A percentile compares a stretch with the other conserved stretches of the same genome.
phyloP scores from a whole-genome alignment of 35 echinoderm and acorn worm genomes.

The Hemicentrotus pulcherrimus region DNA sequence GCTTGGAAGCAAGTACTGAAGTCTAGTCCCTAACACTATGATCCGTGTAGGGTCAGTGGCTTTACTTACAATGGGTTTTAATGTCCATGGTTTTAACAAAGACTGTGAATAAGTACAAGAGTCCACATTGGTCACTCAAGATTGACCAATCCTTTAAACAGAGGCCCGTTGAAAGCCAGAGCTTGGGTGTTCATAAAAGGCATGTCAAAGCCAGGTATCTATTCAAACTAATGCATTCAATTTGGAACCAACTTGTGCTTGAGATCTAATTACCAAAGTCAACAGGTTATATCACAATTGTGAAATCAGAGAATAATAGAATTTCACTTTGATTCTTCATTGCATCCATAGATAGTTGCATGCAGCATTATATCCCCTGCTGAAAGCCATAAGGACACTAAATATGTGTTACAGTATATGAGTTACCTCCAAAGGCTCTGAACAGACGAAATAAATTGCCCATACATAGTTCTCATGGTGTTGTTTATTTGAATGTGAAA shows the following conservation, averaged over 20 bases:
- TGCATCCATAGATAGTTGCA: too few species aligned
- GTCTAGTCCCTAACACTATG: background rate
- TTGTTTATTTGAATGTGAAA: too few species aligned
- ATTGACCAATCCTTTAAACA: background rate
- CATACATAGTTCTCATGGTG: background rate
- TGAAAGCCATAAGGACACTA: too few species aligned
- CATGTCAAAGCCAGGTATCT: background rate
- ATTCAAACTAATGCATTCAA: background rate
- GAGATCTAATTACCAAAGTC: background rate
- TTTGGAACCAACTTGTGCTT: background rate
- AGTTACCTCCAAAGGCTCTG: too few species aligned
- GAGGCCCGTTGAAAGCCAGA: background rate
- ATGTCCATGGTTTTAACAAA: background rate
- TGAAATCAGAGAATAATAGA: background rate
- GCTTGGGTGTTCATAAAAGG: background rate
- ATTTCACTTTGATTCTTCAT: background rate
- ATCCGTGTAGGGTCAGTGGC: background rate
- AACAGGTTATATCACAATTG: background rate
- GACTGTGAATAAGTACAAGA: background rate
- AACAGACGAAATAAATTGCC: background rate
- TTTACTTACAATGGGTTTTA: too few species aligned
- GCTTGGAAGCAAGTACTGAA: background rate
- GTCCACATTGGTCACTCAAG: background rate
- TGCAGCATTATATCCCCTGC: too few species aligned
- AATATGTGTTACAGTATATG: too few species aligned